phyloP scores from a whole-genome alignment of 2,797 vertebrate genomes.

The Leucoraja ocellata region DNA sequence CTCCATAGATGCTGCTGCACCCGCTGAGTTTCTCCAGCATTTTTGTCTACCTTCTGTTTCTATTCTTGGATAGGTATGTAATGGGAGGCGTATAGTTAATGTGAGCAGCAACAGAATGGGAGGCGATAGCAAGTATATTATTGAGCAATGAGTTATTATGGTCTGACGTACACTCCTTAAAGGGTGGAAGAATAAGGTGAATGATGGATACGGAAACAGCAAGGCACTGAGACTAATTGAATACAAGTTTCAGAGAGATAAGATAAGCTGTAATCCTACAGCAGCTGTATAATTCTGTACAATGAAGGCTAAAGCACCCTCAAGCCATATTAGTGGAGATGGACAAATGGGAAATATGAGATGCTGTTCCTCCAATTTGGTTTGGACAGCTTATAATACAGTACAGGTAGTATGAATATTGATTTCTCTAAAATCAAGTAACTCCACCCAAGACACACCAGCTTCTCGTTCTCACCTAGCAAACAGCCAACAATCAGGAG shows the following conservation, averaged over 20 bases:
- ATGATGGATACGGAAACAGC: too few species aligned
- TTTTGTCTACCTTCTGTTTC: background rate
- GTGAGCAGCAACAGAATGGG: background rate
- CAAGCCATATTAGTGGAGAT: background rate
- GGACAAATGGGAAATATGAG: too few species aligned
- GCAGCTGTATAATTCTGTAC: background rate
- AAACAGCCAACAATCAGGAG: too few species aligned
- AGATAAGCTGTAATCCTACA: background rate
- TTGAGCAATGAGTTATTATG: background rate
- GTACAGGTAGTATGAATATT: too few species aligned
- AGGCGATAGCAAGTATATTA: background rate
- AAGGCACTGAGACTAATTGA: too few species aligned
- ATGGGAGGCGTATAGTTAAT: background rate
- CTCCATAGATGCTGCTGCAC: too few species aligned
- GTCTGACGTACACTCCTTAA: background rate
- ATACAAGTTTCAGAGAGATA: background rate
- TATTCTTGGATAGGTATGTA: background rate
- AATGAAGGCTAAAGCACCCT: background rate
- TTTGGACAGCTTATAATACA: too few species aligned
- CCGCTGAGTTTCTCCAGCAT: too few species aligned
- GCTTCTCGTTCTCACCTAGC: too few species aligned
- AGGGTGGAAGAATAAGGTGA: background rate
- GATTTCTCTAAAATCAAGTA: too few species aligned
- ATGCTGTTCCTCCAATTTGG: too few species aligned
- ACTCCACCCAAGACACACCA: too few species aligned